Conservation (phyloP, 2,797 vertebrate genomes). For the Mormyrops boulengeri region DNA sequence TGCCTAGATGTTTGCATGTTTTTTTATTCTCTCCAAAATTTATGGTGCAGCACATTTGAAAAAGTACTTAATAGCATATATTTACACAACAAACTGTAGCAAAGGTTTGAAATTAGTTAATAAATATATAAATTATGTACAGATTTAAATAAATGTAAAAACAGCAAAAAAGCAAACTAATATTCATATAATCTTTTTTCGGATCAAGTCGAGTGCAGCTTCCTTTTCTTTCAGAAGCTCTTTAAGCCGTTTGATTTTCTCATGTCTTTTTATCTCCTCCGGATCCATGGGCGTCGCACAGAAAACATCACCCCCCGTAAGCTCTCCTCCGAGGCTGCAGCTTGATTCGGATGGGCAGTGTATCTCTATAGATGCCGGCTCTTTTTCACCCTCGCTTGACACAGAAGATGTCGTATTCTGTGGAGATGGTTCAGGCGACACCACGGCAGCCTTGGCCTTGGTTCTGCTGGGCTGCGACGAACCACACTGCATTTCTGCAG, state of each 20-base stretch:
- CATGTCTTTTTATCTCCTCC: conserved; percentile 37
- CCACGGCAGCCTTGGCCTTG: neutral
- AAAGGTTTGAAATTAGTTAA: neutral
- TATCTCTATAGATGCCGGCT: conserved; percentile 16
- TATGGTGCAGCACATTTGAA: neutral
- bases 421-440: neutral
- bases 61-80: neutral
- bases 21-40: neutral
- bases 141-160: neutral
- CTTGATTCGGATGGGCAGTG: neutral
- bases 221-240: conserved; percentile 49
- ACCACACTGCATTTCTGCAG: conserved; percentile 9
- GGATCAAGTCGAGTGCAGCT: conserved; percentile 43
- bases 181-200: conserved; percentile 26
- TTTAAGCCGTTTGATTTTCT: conserved; percentile 45
- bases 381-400: conserved; percentile 12
- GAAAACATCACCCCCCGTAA: conserved; percentile 16
- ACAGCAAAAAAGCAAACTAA: neutral
- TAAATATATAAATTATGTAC: conserved; percentile 9
- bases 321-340: neutral
- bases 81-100: neutral
- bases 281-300: conserved; percentile 28
- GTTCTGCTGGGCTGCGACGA: neutral
- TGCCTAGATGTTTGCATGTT: neutral
- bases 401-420: neutral